phyloP scores from a whole-genome alignment of 2,888 invertebrate genomes.

The Platypus cylindrus region DNA sequence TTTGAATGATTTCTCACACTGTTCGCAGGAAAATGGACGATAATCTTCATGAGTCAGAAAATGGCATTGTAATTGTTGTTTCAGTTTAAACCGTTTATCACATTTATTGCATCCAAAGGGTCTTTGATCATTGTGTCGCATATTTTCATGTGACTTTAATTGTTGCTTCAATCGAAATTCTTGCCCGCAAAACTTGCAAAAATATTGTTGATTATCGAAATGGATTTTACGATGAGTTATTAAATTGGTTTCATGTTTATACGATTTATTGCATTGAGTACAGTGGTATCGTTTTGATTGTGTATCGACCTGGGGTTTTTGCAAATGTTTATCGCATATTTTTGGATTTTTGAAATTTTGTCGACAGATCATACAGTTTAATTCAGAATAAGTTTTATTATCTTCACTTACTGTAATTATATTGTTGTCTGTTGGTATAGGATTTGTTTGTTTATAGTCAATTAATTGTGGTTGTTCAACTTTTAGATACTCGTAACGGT shows the following conservation, averaged over 20 bases:
- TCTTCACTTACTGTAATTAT: too few species aligned
- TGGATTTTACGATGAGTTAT: slow-evolving; percentile 15
- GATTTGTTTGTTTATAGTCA: too few species aligned
- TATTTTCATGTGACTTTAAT: slow-evolving; percentile 15
- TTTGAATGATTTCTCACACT: slow-evolving; percentile 21
- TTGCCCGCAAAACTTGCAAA: slow-evolving; percentile 17
- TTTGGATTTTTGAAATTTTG: slow-evolving; percentile 4
- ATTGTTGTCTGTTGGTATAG: too few species aligned
- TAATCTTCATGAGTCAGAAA: slow-evolving; percentile 16
- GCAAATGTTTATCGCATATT: background rate
- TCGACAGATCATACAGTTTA: background rate
- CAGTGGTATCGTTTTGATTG: slow-evolving; percentile 19
- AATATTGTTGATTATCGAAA: slow-evolving; percentile 6
- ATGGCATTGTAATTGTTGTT: slow-evolving; percentile 21
- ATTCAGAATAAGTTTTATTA: too few species aligned
- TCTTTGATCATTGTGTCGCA: slow-evolving; percentile 16
- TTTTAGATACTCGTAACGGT: too few species aligned
- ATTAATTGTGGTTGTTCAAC: too few species aligned
- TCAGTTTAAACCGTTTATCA: slow-evolving; percentile 19
- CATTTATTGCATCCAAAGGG: slow-evolving; percentile 19
- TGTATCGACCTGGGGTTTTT: slow-evolving; percentile 8
- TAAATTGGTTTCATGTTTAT: slow-evolving; percentile 20
- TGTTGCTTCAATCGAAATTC: slow-evolving; percentile 20
- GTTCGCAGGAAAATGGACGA: slow-evolving; percentile 18
- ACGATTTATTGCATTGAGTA: slow-evolving; percentile 18